Evolutionary conservation across 2,888 invertebrate species (phyloP), one percentile per base, ranked within the genome.

Genomic region (Aproaerema taeniolella): DNA sequence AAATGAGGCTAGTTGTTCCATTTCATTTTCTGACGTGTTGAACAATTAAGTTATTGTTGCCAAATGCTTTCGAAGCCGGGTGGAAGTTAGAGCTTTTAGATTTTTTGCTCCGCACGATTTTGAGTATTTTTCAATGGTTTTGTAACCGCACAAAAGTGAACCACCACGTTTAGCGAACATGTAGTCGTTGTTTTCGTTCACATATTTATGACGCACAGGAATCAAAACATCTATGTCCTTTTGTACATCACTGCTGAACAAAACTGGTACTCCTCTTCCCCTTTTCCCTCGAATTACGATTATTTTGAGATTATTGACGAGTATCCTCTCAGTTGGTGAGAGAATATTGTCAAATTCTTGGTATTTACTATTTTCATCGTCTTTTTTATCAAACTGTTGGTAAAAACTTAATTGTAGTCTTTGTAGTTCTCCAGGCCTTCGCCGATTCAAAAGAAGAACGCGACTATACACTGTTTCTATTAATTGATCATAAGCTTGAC

Each of bases 1-100:
- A 16, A 58, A 59, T 32, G 50, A 50, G 32, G 56, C 53, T 10
- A 61, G 41, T 39, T 62, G 62, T 31, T 62, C 60, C 41, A 57
- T 49, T 33, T 62, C 58, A 45, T 46, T 54, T 47, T 61, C 57
- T 31, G 52, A 42, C 54, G 58, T 57, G 33, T 41, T 53, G 33
- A 60, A 59, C 8, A 62, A 38, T 46, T 62, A 60, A 34, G 58
- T 45, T 30, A 61, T 55, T 53, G 52, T 54, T n/a, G 52, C 48
- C 35, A 61, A 50, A 52, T 61, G 59, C 48, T 61, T 64, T 40
- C 58, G 45, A 3, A 65, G 50, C 36, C 54, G 45, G 25, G 60
- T 61, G 16, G 53, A 55, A 2, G 60, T 47, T 6, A 59, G 52
- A 15, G 56, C 54, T 47, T 55, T 52, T 11, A 55, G 55, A 3